Conservation (phyloP, 1,140 invertebrate species). For the Ptiloglossa arizonensis region DNA sequence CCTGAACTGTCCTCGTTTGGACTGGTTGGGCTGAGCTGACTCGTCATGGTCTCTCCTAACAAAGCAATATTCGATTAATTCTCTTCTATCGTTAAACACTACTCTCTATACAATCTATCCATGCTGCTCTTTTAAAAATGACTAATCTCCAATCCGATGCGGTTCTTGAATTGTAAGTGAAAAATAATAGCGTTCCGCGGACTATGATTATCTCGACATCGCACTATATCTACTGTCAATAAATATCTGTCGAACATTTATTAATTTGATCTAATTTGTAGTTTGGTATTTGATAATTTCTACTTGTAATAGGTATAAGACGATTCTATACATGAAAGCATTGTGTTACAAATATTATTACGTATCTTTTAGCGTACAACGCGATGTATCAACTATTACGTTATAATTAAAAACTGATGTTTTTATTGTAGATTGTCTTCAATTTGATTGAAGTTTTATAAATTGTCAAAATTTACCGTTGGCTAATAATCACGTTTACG, state of each 20-base stretch:
- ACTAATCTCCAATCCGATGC: constrained; percentile 8
- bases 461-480: not conserved
- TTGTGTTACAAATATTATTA: not conserved
- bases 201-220: constrained; percentile 9
- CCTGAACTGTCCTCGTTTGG: constrained; percentile 86
- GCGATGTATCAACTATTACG: not conserved
- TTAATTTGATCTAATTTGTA: not conserved
- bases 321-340: not conserved
- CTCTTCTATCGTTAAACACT: constrained; percentile 24
- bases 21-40: constrained; percentile 88
- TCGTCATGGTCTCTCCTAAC: constrained; percentile 87
- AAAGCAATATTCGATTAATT: constrained; percentile 33
- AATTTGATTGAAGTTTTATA: too few species aligned
- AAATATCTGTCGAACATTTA: not conserved
- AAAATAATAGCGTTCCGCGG: not conserved
- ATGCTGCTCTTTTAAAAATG: constrained; percentile 67
- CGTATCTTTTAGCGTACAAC: not conserved
- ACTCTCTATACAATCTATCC: constrained; percentile 64
- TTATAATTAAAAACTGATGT: not conserved
- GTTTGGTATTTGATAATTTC: not conserved
- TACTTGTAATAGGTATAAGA: constrained; percentile 1
- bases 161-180: not conserved
- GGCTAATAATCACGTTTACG: not conserved
- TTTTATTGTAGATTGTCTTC: not conserved
- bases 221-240: constrained; percentile 37